Base-by-base conservation (phyloP, 92 coral and sea anemone species). In the Pocillopora meandrina region DNA sequence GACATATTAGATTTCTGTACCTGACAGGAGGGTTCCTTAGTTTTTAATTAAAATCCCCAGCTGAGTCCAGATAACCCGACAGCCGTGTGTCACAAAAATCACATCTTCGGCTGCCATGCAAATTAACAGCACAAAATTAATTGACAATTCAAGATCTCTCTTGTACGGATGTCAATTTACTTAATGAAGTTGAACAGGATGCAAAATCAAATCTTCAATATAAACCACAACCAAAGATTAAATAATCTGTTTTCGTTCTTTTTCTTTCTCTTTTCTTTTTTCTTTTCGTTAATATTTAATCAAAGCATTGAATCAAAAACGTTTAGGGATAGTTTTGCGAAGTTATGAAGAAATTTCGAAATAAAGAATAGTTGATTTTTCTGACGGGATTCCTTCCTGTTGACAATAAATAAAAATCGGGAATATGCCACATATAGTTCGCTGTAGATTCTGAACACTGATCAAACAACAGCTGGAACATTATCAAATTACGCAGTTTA, bases 41-140 rank as follows among this genome's bases (percentile, higher is more conserved):
- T 34, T 36, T 34, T 70, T 70, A 70, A 70, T 70, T 70, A 70
- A 36, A 33, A 65, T n/a, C 70, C 3, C 70, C 70, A 65, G 70
- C 70, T 65, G 70, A 65, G 74, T 36, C 74, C 74, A 16, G 74
- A 70, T 70, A 70, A 36, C 74, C 21, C 23, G 74, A 70, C 74
- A 70, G 55, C 74, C 33, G 56, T 42, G 52, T 70, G 74, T 21
- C 74, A 70, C 16, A 16, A 70, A 70, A 70, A 35, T 33, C 74
- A 70, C 56, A 70, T 36, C 72, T 68, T 68, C 72, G 72, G 72
- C 49, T 26, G 56, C 56, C 23, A 35, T 42, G 10, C 74, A 70
- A 70, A 5, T 55, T 21, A 70, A 70, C 21, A 36, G 56, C 56
- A 15, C 18, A 35, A 20, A 34, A 70, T 70, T 70, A 70, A 70